Conservation (phyloP, 2,797 vertebrate genomes). For the Novumbra hubbsi region DNA sequence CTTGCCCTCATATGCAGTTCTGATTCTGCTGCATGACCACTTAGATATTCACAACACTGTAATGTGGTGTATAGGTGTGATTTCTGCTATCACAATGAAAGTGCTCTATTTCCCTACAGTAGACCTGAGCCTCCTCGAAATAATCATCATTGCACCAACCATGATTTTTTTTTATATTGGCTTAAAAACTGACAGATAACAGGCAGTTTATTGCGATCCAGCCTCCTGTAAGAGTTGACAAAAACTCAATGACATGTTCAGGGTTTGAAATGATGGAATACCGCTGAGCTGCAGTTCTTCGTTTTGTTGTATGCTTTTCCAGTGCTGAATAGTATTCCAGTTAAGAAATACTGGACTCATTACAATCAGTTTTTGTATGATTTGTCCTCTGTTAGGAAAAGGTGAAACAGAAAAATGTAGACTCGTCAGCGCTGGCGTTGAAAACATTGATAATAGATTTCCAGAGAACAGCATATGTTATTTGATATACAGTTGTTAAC, state of each 20-base stretch:
- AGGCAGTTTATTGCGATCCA: background rate
- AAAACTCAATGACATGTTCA: background rate
- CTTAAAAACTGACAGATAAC: slow-evolving; percentile 22
- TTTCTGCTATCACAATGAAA: too few species aligned
- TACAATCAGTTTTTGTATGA: background rate
- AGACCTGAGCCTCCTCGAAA: too few species aligned
- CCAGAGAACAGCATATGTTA: background rate
- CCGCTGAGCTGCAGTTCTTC: background rate
- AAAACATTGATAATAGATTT: background rate
- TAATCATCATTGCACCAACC: too few species aligned
- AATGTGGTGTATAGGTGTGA: too few species aligned
- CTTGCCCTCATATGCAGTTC: too few species aligned
- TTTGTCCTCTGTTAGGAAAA: background rate
- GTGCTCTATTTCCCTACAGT: too few species aligned
- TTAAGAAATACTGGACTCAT: background rate
- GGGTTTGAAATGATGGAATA: background rate
- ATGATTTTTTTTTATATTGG: too few species aligned
- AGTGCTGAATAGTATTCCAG: background rate
- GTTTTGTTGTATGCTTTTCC: background rate
- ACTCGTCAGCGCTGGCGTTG: background rate
- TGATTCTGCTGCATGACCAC: too few species aligned
- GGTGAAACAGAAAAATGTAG: background rate
- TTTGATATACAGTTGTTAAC: background rate
- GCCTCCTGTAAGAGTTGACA: background rate
- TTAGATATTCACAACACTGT: too few species aligned